Evolutionary conservation across 2,888 invertebrate species (phyloP), one percentile per base, ranked within the genome.

Genomic region (Blomia tropicalis): DNA sequence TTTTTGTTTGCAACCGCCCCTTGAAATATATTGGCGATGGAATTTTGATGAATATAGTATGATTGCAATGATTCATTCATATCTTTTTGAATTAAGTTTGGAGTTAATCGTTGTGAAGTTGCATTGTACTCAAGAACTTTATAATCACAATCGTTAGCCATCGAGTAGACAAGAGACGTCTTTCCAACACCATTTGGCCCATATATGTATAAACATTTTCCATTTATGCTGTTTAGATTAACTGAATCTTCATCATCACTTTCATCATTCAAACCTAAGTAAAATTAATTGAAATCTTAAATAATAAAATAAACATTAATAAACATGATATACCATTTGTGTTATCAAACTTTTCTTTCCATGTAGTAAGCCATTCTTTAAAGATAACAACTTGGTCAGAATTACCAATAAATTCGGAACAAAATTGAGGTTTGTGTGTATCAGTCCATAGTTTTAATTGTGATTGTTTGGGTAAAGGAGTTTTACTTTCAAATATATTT

Each of bases 91-190:
- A 56, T 19, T 25, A 27, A 36, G 11, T n/a, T 32, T 11, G 56
- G 56, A n/a, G 56, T 56, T 14, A 56, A 36, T 19, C 29, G 56
- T 56, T 56, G 22, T 29, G 19, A 14, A 14, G 56, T 56, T n/a
- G 56, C 56, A 36, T 36, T 56, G 27, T 32, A 56, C 29, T 56
- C 56, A 22, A 56, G 56, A n/a, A 56, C 29, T 19, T 56, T 31
- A 11, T 56, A 56, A 1, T 30, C 56, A 19, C n/a, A 22, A 22
- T 56, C 56, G 14, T 25, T 36, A 4, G 56, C 56, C 14, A 56
- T 19, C 17, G 56, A 14, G 23, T 30, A 56, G 14, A 56, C 56
- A n/a, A 56, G 22, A 14, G 56, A 3, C 11, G 56, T 56, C 29
- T 56, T 56, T n/a, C 56, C 56, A 23, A 56, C 29, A 23, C 31